phyloP scores from a whole-genome alignment of 2,888 invertebrate genomes.

The Phortica magna region DNA sequence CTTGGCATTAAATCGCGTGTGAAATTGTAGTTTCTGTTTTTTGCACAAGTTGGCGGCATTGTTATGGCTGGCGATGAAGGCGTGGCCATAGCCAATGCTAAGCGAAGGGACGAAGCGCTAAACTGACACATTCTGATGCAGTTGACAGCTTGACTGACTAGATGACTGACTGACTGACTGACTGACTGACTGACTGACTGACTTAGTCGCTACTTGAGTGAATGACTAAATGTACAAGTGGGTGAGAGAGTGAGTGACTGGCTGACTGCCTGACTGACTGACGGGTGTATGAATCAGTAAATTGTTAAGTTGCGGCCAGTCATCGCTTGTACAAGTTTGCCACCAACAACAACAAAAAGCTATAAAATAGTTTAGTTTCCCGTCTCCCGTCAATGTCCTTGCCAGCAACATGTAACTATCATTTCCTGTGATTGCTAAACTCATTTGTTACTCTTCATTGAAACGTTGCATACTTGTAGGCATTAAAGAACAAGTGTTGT shows the following conservation, averaged over 20 bases:
- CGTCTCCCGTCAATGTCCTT: background rate
- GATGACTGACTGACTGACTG: background rate
- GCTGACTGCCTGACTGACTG: background rate
- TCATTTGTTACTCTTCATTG: background rate
- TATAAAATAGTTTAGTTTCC: background rate
- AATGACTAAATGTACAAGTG: background rate
- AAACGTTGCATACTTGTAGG: background rate
- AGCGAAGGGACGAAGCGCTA: background rate
- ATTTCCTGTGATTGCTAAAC: background rate
- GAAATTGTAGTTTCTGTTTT: slow-evolving; percentile 26
- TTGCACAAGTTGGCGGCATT: background rate
- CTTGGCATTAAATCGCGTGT: slow-evolving; percentile 33
- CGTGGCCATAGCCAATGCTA: background rate
- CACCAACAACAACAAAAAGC: background rate
- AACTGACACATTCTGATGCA: background rate
- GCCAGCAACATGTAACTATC: background rate
- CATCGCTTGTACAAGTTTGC: background rate
- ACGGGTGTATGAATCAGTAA: slow-evolving; percentile 17
- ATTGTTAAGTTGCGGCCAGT: slow-evolving; percentile 27
- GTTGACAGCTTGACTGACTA: slow-evolving; percentile 1
- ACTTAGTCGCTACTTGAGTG: background rate
- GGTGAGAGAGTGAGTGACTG: background rate
- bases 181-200: background rate
- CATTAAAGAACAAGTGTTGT: too few relatives aligned
- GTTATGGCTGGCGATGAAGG: background rate